Evolutionary conservation across 2,113 vertebrate species (phyloP).

Genomic region (Perognathus longimembris): DNA sequence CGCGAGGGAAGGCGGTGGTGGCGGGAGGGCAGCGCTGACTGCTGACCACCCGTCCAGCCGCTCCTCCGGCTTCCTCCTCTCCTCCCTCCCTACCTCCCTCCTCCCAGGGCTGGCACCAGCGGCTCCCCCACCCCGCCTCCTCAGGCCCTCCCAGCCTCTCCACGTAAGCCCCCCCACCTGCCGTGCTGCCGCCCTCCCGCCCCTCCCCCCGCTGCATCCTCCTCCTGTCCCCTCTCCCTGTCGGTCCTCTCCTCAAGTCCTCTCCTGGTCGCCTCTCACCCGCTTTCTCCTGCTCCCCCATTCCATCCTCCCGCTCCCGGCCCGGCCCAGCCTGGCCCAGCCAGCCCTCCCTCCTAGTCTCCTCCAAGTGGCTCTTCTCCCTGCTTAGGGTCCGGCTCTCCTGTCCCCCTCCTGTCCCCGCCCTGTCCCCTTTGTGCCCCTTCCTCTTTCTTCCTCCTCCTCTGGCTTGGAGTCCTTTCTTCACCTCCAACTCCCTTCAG

Average conservation of each 20-base stretch:
- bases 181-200: constrained; percentile 51
- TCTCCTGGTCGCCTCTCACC: constrained; percentile 10
- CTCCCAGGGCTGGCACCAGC: constrained; percentile 54
- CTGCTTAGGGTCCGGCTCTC: background rate
- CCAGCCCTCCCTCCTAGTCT: background rate
- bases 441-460: constrained; percentile 36
- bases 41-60: constrained; percentile 57
- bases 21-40: constrained; percentile 47
- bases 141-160: constrained; percentile 55
- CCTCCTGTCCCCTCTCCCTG: constrained; percentile 57
- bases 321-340: background rate
- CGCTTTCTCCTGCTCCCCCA: background rate
- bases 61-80: background rate
- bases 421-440: constrained; percentile 74
- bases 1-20: constrained; percentile 12
- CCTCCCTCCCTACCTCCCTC: constrained; percentile 14
- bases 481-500: constrained; percentile 45
- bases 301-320: background rate
- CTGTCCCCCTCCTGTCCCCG: constrained; percentile 60
- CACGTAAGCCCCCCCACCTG: constrained; percentile 62
- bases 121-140: constrained; percentile 59
- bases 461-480: constrained; percentile 40
- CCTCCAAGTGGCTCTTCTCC: background rate
- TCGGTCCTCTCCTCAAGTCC: constrained; percentile 64
- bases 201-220: constrained; percentile 69